Evolutionary conservation across 2,888 invertebrate species (phyloP), one percentile per base, ranked within the genome.

Genomic region (Seira musarum): DNA sequence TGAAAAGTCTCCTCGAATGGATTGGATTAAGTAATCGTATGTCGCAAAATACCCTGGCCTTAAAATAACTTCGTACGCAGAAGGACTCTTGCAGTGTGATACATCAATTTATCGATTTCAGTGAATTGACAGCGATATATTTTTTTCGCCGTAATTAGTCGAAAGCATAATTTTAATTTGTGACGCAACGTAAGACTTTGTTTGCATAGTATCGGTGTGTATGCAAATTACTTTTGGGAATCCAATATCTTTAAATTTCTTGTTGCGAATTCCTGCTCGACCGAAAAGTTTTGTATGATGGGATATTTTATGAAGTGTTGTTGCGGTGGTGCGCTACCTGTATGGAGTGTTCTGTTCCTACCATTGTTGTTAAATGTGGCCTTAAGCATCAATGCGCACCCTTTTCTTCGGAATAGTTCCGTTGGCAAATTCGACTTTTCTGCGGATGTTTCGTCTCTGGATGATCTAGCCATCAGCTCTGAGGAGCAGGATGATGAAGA

Each of bases 1-100:
- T 67, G 30, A n/a, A 21, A 78, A 78, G 78, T 78, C 78, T 71
- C 71, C 72, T 78, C 25, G n/a, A 19, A 3, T n/a, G n/a, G n/a
- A n/a, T n/a, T n/a, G n/a, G n/a, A n/a, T n/a, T n/a, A n/a, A n/a
- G n/a, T n/a, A n/a, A n/a, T n/a, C n/a, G n/a, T n/a, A n/a, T n/a
- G n/a, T n/a, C n/a, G n/a, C n/a, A n/a, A n/a, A n/a, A n/a, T n/a
- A n/a, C n/a, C n/a, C n/a, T n/a, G n/a, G n/a, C n/a, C n/a, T n/a
- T n/a, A n/a, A n/a, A n/a, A n/a, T n/a, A n/a, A n/a, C n/a, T n/a
- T n/a, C n/a, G n/a, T n/a, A n/a, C n/a, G n/a, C n/a, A n/a, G n/a
- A n/a, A n/a, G n/a, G n/a, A n/a, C n/a, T n/a, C n/a, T n/a, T n/a
- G n/a, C n/a, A n/a, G n/a, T n/a, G n/a, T n/a, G n/a, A n/a, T n/a